Evolutionary conservation across 2,113 vertebrate species (phyloP).

Genomic region (Festucalex cinctus): DNA sequence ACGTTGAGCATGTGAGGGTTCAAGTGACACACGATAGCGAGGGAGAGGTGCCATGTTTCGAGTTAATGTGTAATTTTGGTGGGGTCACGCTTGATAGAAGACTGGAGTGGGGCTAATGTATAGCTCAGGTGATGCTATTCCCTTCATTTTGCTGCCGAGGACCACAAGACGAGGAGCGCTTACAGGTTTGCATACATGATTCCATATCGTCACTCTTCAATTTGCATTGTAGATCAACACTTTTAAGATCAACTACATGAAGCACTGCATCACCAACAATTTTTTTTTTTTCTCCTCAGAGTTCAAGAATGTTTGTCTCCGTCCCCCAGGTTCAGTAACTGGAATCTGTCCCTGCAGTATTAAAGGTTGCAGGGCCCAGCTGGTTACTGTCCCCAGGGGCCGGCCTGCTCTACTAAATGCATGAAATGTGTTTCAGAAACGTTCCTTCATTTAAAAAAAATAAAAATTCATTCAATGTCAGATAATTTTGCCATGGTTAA

Average conservation of each 20-base stretch:
- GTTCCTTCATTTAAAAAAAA: no score
- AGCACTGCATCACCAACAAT: background rate
- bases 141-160: conserved; percentile 26
- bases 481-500: no score
- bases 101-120: conserved; percentile 50
- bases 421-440: no score
- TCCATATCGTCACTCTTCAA: background rate
- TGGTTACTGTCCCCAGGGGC: conserved; percentile 68
- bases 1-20: conserved; percentile 7
- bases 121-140: conserved; percentile 41
- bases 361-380: conserved; percentile 61
- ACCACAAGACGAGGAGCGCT: conserved; percentile 5
- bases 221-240: background rate
- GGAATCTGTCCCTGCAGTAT: conserved; percentile 73
- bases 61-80: conserved; percentile 70
- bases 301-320: conserved; percentile 16
- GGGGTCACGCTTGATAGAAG: conserved; percentile 40
- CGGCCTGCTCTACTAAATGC: conserved; percentile 27
- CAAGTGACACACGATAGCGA: conserved; percentile 8
- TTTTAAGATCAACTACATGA: background rate
- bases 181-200: conserved; percentile 37
- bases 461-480: no score
- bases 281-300: conserved; percentile 8
- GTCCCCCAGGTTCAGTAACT: conserved; percentile 70
- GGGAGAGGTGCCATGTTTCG: conserved; percentile 16